Evolutionary conservation across 2,797 vertebrate species (phyloP).

Genomic region (Ctenopoma kingsleyae): DNA sequence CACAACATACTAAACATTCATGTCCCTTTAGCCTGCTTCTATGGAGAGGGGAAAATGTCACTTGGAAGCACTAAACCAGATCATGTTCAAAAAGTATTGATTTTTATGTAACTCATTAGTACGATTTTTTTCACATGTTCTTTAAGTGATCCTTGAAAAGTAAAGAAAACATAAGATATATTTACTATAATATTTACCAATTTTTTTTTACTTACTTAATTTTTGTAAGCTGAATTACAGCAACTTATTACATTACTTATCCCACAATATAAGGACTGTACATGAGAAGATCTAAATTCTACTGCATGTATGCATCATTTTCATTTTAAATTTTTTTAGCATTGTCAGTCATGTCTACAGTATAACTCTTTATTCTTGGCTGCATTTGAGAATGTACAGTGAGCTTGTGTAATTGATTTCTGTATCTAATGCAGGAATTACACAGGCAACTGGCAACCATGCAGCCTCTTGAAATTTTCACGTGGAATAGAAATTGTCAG

Average conservation of each 20-base stretch:
- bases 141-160: neutral
- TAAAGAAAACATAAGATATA: neutral
- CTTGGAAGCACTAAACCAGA: conserved; percentile 3
- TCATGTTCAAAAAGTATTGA: conserved; percentile 1
- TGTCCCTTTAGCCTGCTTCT: neutral
- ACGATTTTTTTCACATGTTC: neutral
- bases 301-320: neutral
- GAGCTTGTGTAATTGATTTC: neutral
- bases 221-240: too few relatives aligned
- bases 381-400: neutral
- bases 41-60: conserved; percentile 15
- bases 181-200: neutral
- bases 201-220: too few relatives aligned
- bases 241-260: too few relatives aligned
- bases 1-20: conserved; percentile 41
- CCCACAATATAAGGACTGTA: too few relatives aligned
- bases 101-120: neutral
- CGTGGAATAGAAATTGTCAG: conserved; percentile 4
- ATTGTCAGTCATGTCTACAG: neutral
- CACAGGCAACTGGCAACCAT: neutral
- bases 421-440: neutral
- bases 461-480: conserved; percentile 11
- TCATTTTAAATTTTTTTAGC: neutral
- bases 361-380: neutral
- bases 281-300: too few relatives aligned